A percentile compares a stretch with the other conserved stretches of the same genome.
Evolutionary conservation across 2,888 invertebrate genomes (phyloP).

Genomic region (Dolomedes plantarius): DNA sequence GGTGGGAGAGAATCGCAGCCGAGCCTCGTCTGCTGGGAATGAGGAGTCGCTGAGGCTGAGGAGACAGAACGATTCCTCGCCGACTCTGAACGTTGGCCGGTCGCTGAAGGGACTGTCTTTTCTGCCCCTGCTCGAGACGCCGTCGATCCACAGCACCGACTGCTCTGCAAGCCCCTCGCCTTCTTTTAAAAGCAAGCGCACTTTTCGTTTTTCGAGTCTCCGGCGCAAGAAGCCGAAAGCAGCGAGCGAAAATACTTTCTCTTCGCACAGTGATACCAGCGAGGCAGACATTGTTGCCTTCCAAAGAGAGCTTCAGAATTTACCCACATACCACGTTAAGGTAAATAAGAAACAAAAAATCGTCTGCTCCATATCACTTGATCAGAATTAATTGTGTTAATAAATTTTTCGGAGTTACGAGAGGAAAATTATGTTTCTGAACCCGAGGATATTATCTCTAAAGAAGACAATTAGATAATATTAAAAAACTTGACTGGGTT

Average conservation of each 20-base stretch:
- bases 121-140: slow-evolving; percentile 37
- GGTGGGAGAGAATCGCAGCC: slow-evolving; percentile 60
- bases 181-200: slow-evolving; percentile 57
- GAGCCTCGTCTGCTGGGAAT: slow-evolving; percentile 65
- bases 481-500: too few species aligned
- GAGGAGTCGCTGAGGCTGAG: slow-evolving; percentile 73
- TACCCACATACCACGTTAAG: slow-evolving; percentile 78
- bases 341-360: too few species aligned
- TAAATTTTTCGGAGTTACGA: too few species aligned
- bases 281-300: slow-evolving; percentile 80
- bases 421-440: too few species aligned
- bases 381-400: too few species aligned
- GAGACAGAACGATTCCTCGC: slow-evolving; percentile 23
- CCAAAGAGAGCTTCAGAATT: slow-evolving; percentile 80
- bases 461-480: too few species aligned
- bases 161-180: slow-evolving; percentile 72
- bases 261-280: slow-evolving; percentile 62
- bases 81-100: slow-evolving; percentile 19
- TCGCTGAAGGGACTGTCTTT: slow-evolving; percentile 20
- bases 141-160: slow-evolving; percentile 40
- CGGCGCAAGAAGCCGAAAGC: slow-evolving; percentile 77
- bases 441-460: too few species aligned
- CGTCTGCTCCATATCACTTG: too few species aligned
- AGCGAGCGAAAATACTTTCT: slow-evolving; percentile 43
- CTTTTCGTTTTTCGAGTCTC: slow-evolving; percentile 77